Percentiles rank a stretch among this genome's conserved stretches.
phyloP scores from a whole-genome alignment of 2,888 invertebrate genomes.

The Tortricodes alternella region DNA sequence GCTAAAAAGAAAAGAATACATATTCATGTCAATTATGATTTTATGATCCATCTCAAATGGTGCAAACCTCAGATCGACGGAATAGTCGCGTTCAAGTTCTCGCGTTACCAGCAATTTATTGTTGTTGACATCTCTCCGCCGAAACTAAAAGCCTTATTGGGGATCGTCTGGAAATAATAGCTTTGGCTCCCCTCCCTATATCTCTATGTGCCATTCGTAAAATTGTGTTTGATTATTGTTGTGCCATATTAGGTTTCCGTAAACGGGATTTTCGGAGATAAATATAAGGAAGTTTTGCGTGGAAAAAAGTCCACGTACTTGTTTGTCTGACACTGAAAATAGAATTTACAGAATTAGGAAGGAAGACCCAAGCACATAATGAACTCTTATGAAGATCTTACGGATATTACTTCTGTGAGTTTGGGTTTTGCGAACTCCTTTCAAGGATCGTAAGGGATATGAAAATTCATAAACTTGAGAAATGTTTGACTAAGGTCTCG shows the following conservation, averaged over 20 bases:
- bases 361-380: no score
- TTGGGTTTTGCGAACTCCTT: no score
- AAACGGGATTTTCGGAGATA: constrained; percentile 24
- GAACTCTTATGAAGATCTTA: no score
- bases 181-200: constrained; percentile 34
- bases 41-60: not conserved
- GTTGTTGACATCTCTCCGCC: constrained; percentile 42
- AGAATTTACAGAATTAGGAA: not conserved
- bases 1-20: not conserved
- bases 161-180: constrained; percentile 40
- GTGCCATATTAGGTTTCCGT: constrained; percentile 28
- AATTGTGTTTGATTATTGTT: constrained; percentile 35
- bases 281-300: constrained; percentile 19
- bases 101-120: constrained; percentile 47
- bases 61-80: constrained; percentile 28
- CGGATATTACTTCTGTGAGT: no score
- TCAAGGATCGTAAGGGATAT: not conserved
- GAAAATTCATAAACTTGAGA: not conserved
- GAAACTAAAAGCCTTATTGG: constrained; percentile 43
- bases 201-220: constrained; percentile 33
- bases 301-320: constrained; percentile 4
- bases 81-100: constrained; percentile 42
- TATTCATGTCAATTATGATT: not conserved
- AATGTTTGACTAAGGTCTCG: constrained; percentile 1
- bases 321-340: not conserved